A percentile compares a stretch with the other conserved stretches of the same genome.
Conservation (phyloP, 2,888 invertebrate genomes). For the Bunonema sp. region DNA sequence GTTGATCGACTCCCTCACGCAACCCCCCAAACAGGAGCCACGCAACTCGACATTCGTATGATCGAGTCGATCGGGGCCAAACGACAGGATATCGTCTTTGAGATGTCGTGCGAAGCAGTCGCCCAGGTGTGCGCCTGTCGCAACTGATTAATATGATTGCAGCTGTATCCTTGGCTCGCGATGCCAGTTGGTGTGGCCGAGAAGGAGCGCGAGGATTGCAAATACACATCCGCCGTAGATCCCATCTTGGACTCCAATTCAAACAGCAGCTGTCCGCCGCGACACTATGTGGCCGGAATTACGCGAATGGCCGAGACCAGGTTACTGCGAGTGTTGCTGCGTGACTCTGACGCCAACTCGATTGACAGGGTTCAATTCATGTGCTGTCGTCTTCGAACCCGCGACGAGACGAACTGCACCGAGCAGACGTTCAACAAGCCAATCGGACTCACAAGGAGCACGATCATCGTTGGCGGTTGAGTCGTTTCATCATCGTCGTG, state of each 20-base stretch:
- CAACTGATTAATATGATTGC: no score
- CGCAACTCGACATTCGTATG: slow-evolving; percentile 29
- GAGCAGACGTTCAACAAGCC: slow-evolving; percentile 34
- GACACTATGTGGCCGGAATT: slow-evolving; percentile 42
- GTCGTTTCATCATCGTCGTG: neutral
- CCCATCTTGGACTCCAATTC: slow-evolving; percentile 24
- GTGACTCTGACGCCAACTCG: no score
- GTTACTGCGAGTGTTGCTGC: no score
- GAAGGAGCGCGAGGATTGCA: slow-evolving; percentile 38
- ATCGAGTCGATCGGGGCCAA: slow-evolving; percentile 39
- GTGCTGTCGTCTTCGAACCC: slow-evolving; percentile 35
- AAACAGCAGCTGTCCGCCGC: slow-evolving; percentile 16
- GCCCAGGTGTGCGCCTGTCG: slow-evolving; percentile 15
- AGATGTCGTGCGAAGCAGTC: slow-evolving; percentile 32
- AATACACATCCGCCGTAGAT: slow-evolving; percentile 27
- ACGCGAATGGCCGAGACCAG: slow-evolving; percentile 32
- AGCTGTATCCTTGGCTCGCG: slow-evolving; percentile 36
- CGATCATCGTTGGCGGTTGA: slow-evolving; percentile 13
- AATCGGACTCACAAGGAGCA: slow-evolving; percentile 25
- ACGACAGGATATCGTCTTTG: slow-evolving; percentile 38
- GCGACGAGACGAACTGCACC: slow-evolving; percentile 32
- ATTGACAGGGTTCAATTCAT: slow-evolving; percentile 40
- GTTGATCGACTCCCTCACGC: neutral
- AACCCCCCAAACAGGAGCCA: slow-evolving; percentile 6
- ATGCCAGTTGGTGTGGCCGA: slow-evolving; percentile 32